Conservation (phyloP, 2,113 vertebrate species). For the Gavialis gangeticus region DNA sequence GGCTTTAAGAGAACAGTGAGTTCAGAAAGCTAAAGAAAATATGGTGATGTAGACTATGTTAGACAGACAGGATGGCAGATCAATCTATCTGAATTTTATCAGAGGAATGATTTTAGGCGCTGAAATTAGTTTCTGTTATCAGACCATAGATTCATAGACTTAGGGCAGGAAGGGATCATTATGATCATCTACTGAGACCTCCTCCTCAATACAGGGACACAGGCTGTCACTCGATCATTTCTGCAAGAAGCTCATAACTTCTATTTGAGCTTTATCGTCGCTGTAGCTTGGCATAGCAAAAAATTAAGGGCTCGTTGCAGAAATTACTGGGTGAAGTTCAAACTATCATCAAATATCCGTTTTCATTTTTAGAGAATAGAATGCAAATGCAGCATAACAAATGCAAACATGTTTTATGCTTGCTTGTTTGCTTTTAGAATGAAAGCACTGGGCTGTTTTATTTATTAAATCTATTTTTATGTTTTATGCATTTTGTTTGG, state of each 20-base stretch:
- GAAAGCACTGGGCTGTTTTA: not conserved
- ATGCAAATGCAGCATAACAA: not conserved
- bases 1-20: not conserved
- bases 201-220: not conserved
- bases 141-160: not conserved
- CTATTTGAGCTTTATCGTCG: not conserved
- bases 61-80: not conserved
- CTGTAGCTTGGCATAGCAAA: accelerated
- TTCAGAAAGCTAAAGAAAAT: not conserved
- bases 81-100: not conserved
- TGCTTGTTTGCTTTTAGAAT: not conserved
- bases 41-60: not conserved
- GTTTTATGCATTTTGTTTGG: conserved; percentile 6
- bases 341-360: not conserved
- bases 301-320: not conserved
- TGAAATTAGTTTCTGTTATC: not conserved
- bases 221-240: not conserved
- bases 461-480: not conserved
- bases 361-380: not conserved
- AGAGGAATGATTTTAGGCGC: not conserved
- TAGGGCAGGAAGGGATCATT: not conserved
- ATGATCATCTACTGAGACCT: not conserved
- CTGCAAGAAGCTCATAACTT: not conserved
- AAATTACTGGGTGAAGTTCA: accelerated
- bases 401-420: not conserved